Conservation (phyloP, 2,888 invertebrate genomes). For the Phyllotreta cruciferae region DNA sequence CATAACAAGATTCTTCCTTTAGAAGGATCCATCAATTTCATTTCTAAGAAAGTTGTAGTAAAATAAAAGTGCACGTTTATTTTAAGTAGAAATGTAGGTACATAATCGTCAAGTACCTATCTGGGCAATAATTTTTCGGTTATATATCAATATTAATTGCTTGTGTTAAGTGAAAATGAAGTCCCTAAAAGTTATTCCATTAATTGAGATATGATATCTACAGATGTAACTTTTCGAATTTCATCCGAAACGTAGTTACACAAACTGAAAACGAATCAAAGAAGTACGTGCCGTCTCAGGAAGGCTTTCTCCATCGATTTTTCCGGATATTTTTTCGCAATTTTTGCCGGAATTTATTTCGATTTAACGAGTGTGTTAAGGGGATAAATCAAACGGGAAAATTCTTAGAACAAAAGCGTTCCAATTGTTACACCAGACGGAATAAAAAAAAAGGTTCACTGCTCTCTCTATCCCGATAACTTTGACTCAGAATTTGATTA, state of each 20-base stretch:
- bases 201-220: slow-evolving; percentile 23
- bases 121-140: background rate
- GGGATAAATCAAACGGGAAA: no score
- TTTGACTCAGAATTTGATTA: no score
- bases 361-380: slow-evolving; percentile 1
- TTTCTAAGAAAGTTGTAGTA: no score
- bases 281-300: slow-evolving; percentile 56
- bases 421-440: no score
- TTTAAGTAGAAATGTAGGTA: no score
- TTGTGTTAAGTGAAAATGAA: slow-evolving; percentile 6
- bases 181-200: slow-evolving; percentile 15
- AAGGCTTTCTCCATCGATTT: slow-evolving; percentile 56
- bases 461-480: no score
- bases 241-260: slow-evolving; percentile 37
- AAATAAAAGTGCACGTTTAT: no score
- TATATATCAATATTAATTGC: slow-evolving; percentile 1
- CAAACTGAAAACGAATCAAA: slow-evolving; percentile 46
- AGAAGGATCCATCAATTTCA: no score
- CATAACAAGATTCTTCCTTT: no score
- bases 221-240: slow-evolving; percentile 27
- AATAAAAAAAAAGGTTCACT: no score
- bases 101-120: no score
- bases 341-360: slow-evolving; percentile 26
- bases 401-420: no score
- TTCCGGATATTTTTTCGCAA: slow-evolving; percentile 35